These are phyloP conservation scores for Melanostoma mellinum DNA, from an alignment of 2,888 invertebrate species.

Conservation along the genomic window DNA sequence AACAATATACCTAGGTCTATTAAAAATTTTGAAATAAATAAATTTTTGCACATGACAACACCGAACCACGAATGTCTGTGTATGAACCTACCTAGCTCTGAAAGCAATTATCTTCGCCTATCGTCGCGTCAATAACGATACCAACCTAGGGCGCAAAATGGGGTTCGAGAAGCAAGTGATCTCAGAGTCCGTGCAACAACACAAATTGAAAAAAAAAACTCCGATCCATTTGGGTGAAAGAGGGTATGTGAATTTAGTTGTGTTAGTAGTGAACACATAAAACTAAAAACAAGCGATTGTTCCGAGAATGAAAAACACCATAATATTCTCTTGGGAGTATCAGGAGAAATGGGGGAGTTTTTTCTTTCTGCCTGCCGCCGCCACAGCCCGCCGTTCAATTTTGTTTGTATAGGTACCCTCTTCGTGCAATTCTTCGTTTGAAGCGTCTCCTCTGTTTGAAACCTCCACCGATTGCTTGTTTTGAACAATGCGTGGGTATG, in stretches of 20 bases:
- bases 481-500: slow-evolving; percentile 2
- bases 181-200: slow-evolving; percentile 9
- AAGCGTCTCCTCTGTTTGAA: background rate
- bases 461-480: background rate
- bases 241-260: slow-evolving; percentile 35
- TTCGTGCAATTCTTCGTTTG: slow-evolving; percentile 36
- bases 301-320: slow-evolving; percentile 14
- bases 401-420: slow-evolving; percentile 21
- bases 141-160: slow-evolving; percentile 49
- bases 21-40: too few relatives aligned
- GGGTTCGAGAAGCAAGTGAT: slow-evolving; percentile 50
- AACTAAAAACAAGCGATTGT: slow-evolving; percentile 19
- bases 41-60: too few relatives aligned
- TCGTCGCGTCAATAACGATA: slow-evolving; percentile 1
- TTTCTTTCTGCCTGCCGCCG: slow-evolving; percentile 12
- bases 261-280: slow-evolving; percentile 13
- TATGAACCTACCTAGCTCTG: slow-evolving; percentile 2
- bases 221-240: slow-evolving; percentile 9
- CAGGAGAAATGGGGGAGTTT: slow-evolving; percentile 63
- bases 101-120: slow-evolving; percentile 19
- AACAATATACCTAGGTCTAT: too few relatives aligned
- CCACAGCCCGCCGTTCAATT: too few relatives aligned
- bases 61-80: background rate
- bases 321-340: slow-evolving; percentile 27
- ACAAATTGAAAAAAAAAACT: slow-evolving; percentile 11